These are phyloP conservation scores for Heliconius melpomene DNA, from an alignment of 1,140 invertebrate genomes.

Conservation along the genomic window DNA sequence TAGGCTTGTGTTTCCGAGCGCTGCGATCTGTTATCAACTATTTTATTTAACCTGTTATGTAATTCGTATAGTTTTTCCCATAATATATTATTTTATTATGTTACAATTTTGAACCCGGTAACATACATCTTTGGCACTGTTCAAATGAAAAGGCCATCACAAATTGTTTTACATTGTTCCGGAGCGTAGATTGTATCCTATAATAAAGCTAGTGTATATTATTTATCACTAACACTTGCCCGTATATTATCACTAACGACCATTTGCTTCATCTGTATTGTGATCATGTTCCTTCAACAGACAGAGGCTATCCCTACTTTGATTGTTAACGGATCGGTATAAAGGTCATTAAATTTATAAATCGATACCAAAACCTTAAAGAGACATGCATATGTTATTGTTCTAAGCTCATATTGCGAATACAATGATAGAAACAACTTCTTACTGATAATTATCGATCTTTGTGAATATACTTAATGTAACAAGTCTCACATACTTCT, in stretches of 20 bases:
- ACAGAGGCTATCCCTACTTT: neutral
- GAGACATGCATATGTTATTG: slow-evolving; percentile 22
- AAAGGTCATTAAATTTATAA: slow-evolving; percentile 18
- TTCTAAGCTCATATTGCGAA: slow-evolving; percentile 29
- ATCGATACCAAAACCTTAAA: slow-evolving; percentile 29
- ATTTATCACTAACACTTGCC: slow-evolving; percentile 14
- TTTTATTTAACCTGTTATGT: slow-evolving; percentile 66
- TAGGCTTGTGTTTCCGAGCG: slow-evolving; percentile 42
- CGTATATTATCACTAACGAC: slow-evolving; percentile 2
- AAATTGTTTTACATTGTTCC: slow-evolving; percentile 11
- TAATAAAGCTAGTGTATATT: slow-evolving; percentile 23
- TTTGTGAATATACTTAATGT: slow-evolving; percentile 9
- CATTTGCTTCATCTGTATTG: neutral
- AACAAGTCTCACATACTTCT: slow-evolving; percentile 17
- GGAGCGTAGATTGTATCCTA: slow-evolving; percentile 14
- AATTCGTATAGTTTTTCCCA: slow-evolving; percentile 71
- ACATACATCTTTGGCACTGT: slow-evolving; percentile 11
- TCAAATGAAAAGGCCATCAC: neutral
- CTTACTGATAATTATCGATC: neutral
- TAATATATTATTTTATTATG: slow-evolving; percentile 20
- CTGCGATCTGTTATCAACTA: slow-evolving; percentile 45
- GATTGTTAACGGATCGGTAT: slow-evolving; percentile 3
- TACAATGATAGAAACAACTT: slow-evolving; percentile 12
- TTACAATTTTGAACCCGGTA: neutral
- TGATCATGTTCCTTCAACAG: neutral